phyloP scores from a whole-genome alignment of 2,113 vertebrate species.

The Atractosteus spatula region DNA sequence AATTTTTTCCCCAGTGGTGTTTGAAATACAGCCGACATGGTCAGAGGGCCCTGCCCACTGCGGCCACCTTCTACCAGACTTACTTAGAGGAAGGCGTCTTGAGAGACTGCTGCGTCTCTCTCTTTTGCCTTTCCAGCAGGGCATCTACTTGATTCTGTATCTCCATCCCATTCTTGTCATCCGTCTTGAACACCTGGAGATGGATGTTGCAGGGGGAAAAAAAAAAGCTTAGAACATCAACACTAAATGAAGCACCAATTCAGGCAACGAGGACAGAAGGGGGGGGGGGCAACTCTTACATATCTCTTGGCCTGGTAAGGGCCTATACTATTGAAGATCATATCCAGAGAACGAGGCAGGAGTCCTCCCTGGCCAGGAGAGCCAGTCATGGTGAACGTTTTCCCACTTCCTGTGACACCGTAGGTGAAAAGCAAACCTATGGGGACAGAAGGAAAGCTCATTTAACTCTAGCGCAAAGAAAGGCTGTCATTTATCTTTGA shows the following conservation, averaged over 20 bases:
- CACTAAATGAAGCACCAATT: too few species aligned
- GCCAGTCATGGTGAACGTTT: conserved; percentile 94
- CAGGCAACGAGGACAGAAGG: not conserved
- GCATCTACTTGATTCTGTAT: conserved; percentile 89
- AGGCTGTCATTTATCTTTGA: too few species aligned
- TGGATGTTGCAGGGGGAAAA: not conserved
- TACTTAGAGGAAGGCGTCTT: conserved; percentile 79
- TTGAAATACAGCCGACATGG: too few species aligned
- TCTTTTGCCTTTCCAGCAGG: conserved; percentile 85
- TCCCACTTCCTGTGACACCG: conserved; percentile 94
- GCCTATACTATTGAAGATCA: conserved; percentile 92
- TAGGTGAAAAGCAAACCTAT: conserved; percentile 93
- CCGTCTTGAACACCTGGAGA: conserved; percentile 86
- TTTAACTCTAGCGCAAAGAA: too few species aligned
- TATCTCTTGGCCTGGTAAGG: conserved; percentile 89
- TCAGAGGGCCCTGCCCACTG: not conserved
- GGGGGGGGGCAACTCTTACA: conserved; percentile 58
- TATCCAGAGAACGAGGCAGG: conserved; percentile 85
- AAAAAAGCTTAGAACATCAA: not conserved
- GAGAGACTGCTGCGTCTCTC: conserved; percentile 64
- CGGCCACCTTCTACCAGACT: conserved; percentile 14
- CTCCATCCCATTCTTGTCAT: conserved; percentile 93
- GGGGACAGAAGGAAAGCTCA: too few species aligned
- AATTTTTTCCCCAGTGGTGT: too few species aligned
- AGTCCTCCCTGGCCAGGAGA: conserved; percentile 87